Evolutionary conservation across 2,113 vertebrate species (phyloP).

Genomic region (Boulengeromyrus knoepffleri): DNA sequence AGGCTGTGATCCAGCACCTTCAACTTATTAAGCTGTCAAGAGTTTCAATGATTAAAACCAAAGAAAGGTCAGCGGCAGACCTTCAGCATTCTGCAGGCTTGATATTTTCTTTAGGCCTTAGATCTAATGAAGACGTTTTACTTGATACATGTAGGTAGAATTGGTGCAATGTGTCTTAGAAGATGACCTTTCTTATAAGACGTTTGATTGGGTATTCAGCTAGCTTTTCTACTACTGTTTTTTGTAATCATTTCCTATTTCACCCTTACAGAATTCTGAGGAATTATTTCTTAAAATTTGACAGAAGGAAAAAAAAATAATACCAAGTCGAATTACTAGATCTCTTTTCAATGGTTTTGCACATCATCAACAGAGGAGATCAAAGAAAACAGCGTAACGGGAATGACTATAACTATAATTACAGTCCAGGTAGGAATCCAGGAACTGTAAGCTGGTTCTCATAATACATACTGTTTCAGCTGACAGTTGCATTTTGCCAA

Average conservation of each 20-base stretch:
- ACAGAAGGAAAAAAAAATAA: constrained; percentile 56
- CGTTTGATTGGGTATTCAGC: constrained; percentile 63
- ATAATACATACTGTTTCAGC: constrained; percentile 74
- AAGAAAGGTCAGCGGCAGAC: constrained; percentile 90
- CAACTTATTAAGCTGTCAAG: constrained; percentile 98
- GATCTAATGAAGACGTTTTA: constrained; percentile 82
- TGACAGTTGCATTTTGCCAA: constrained; percentile 70
- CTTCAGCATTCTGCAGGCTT: constrained; percentile 79
- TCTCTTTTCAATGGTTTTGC: constrained; percentile 72
- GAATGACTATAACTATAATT: constrained; percentile 70
- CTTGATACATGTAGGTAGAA: constrained; percentile 64
- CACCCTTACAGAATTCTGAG: constrained; percentile 55
- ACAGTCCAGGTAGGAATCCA: constrained; percentile 64
- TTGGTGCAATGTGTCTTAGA: constrained; percentile 73
- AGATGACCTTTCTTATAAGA: constrained; percentile 57
- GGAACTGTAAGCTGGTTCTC: constrained; percentile 58
- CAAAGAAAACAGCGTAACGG: constrained; percentile 78
- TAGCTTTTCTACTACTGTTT: constrained; percentile 52
- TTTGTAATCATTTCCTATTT: constrained; percentile 30
- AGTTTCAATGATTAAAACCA: constrained; percentile 99
- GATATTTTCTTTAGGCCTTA: constrained; percentile 82
- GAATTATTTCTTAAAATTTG: constrained; percentile 64
- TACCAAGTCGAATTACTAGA: constrained; percentile 56
- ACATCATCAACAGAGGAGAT: constrained; percentile 72
- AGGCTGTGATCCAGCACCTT: constrained; percentile 93